phyloP scores from a whole-genome alignment of 1,140 invertebrate genomes.

The Cryptotermes secundus region DNA sequence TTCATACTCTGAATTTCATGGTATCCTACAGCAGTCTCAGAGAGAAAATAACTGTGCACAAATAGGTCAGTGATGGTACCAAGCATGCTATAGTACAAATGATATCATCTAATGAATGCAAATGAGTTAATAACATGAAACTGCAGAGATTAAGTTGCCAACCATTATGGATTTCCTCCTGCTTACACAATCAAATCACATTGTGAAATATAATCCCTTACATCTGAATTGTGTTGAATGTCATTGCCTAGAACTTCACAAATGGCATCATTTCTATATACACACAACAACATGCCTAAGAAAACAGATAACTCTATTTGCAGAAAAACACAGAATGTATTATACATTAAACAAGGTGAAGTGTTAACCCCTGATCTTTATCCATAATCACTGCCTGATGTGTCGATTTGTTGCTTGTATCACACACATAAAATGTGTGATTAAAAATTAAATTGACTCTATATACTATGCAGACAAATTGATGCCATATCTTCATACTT shows the following conservation, averaged over 20 bases:
- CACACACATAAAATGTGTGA: background rate
- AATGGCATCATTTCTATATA: background rate
- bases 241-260: background rate
- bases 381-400: background rate
- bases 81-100: too few relatives aligned
- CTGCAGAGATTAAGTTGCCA: too few relatives aligned
- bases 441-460: background rate
- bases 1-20: too few relatives aligned
- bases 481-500: background rate
- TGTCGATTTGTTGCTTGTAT: background rate
- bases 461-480: background rate
- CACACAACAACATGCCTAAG: background rate
- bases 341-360: background rate
- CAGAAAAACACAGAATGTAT: background rate
- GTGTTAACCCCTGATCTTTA: background rate
- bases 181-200: too few relatives aligned
- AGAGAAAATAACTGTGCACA: too few relatives aligned
- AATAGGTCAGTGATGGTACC: too few relatives aligned
- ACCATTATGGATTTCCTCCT: too few relatives aligned
- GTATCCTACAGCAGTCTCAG: too few relatives aligned
- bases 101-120: too few relatives aligned
- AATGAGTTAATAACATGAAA: too few relatives aligned
- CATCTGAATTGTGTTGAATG: too few relatives aligned
- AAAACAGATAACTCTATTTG: background rate
- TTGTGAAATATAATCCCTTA: too few relatives aligned